A percentile compares a stretch with the other conserved stretches of the same genome.
phyloP scores from a whole-genome alignment of 2,888 invertebrate species.

The Cyaniris semiargus region DNA sequence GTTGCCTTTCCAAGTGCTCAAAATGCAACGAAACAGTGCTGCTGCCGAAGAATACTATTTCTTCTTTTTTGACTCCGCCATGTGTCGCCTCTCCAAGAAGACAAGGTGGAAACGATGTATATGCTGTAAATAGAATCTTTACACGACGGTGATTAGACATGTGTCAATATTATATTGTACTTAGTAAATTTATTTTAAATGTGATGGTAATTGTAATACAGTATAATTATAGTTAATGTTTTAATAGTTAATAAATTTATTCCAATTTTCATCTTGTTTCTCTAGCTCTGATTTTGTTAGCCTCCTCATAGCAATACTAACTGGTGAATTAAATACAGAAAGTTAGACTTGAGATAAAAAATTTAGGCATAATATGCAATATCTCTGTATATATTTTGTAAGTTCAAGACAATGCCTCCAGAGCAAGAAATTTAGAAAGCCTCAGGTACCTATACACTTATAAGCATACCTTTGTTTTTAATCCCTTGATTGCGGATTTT shows the following conservation, averaged over 20 bases:
- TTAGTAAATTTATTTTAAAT: constrained; percentile 59
- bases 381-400: no score
- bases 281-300: neutral
- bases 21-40: constrained; percentile 56
- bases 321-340: no score
- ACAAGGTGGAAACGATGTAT: constrained; percentile 35
- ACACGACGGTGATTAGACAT: constrained; percentile 46
- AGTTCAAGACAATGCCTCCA: no score
- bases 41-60: constrained; percentile 43
- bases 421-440: no score
- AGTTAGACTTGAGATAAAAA: no score
- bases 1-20: constrained; percentile 56
- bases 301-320: neutral
- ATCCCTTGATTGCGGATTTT: no score
- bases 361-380: no score
- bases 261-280: constrained; percentile 7
- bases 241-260: constrained; percentile 31
- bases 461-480: no score
- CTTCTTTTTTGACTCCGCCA: constrained; percentile 34
- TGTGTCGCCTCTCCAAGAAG: constrained; percentile 37
- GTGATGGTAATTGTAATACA: constrained; percentile 62
- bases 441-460: no score
- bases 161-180: constrained; percentile 52
- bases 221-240: constrained; percentile 51
- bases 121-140: constrained; percentile 63